These are phyloP conservation scores for Ochotona princeps DNA, from an alignment of 2,113 vertebrate species.

Conservation along the genomic window DNA sequence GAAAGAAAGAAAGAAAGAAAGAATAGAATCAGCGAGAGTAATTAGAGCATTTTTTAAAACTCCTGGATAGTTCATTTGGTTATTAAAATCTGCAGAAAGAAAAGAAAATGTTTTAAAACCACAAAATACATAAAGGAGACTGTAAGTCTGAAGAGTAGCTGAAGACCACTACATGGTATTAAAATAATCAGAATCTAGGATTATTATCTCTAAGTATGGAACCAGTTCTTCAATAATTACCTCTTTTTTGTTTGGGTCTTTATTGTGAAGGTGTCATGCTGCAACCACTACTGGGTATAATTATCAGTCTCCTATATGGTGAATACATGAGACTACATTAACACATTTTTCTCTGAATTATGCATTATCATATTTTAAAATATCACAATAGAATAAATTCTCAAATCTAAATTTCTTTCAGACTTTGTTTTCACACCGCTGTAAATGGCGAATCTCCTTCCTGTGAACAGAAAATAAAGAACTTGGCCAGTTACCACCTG, in stretches of 20 bases:
- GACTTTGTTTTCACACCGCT: neutral
- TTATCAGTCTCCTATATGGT: neutral
- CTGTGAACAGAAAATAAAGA: neutral
- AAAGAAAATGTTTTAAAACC: neutral
- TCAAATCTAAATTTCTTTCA: neutral
- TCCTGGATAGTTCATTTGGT: neutral
- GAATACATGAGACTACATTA: slow-evolving; percentile 50
- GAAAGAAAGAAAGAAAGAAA: too few relatives aligned
- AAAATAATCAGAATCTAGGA: neutral
- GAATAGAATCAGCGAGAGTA: neutral
- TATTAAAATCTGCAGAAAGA: neutral
- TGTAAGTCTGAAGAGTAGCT: slow-evolving; percentile 16
- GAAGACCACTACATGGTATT: neutral
- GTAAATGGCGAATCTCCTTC: neutral
- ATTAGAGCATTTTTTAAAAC: neutral
- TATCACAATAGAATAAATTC: neutral
- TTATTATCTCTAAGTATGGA: slow-evolving; percentile 34
- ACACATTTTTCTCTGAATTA: neutral
- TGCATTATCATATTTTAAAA: slow-evolving; percentile 19
- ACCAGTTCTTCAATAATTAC: neutral
- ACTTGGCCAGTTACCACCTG: neutral
- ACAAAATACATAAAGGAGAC: neutral
- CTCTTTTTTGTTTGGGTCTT: slow-evolving; percentile 17
- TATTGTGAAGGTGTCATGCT: neutral
- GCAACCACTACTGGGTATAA: neutral